These are phyloP conservation scores for Microctenopoma steveboyesi DNA, from an alignment of 2,797 vertebrate genomes.

Conservation along the genomic window DNA sequence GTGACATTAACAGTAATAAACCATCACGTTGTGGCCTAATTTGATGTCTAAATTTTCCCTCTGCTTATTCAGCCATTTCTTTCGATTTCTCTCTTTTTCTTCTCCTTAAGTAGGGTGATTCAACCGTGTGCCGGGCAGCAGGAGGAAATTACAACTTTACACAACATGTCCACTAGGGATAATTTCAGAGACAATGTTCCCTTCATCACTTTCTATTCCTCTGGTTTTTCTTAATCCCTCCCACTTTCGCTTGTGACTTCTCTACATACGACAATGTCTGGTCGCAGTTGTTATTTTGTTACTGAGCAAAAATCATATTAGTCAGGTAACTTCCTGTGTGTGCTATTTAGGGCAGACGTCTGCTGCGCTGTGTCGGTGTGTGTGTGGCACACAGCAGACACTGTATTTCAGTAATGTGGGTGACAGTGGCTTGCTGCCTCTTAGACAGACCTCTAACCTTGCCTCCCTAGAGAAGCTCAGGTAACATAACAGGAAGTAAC, in stretches of 20 bases:
- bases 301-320: slow-evolving; percentile 9
- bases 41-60: slow-evolving; percentile 15
- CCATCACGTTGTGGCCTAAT: slow-evolving; percentile 3
- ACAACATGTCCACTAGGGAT: slow-evolving; percentile 52
- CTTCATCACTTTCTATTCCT: slow-evolving; percentile 71
- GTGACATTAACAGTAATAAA: slow-evolving; percentile 4
- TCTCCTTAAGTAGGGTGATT: slow-evolving; percentile 41
- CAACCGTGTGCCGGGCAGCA: slow-evolving; percentile 26
- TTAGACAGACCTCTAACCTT: slow-evolving; percentile 57
- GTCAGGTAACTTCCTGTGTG: slow-evolving; percentile 35
- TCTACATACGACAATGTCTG: slow-evolving; percentile 33
- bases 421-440: slow-evolving; percentile 53
- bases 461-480: slow-evolving; percentile 71
- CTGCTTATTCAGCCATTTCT: slow-evolving; percentile 22
- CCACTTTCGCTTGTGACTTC: slow-evolving; percentile 60
- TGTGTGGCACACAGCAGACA: slow-evolving; percentile 64
- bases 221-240: slow-evolving; percentile 32
- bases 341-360: slow-evolving; percentile 20
- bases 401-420: slow-evolving; percentile 65
- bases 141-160: slow-evolving; percentile 65
- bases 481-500: slow-evolving; percentile 56
- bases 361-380: slow-evolving; percentile 7
- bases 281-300: slow-evolving; percentile 23
- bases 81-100: slow-evolving; percentile 20
- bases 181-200: slow-evolving; percentile 33